Evolutionary conservation across 2,113 vertebrate species (phyloP).

Genomic region (Odontesthes bonariensis): DNA sequence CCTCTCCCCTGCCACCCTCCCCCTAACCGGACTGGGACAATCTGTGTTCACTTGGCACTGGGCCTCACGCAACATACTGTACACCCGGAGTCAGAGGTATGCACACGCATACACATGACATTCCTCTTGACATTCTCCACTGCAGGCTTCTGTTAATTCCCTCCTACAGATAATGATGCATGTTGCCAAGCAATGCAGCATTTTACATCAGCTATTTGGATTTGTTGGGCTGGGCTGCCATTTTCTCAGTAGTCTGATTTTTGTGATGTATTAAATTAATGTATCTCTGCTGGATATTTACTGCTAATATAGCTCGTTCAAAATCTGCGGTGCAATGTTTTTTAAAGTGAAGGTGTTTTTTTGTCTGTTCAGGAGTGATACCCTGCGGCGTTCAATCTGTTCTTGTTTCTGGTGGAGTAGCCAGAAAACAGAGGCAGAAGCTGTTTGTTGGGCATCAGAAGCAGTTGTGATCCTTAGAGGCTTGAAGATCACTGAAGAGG

Average conservation of each 20-base stretch:
- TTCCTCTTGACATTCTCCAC: conserved; percentile 49
- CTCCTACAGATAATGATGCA: conserved; percentile 61
- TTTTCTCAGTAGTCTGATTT: conserved; percentile 3
- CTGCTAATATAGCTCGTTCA: not conserved
- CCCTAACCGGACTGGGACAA: conserved; percentile 45
- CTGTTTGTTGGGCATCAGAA: conserved; percentile 50
- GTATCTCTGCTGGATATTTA: not conserved
- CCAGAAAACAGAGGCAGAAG: conserved; percentile 35
- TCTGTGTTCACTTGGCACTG: conserved; percentile 67
- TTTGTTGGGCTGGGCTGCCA: not conserved
- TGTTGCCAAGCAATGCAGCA: conserved; percentile 67
- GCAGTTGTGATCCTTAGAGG: conserved; percentile 45
- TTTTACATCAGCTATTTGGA: conserved; percentile 61
- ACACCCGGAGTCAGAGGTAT: conserved; percentile 20
- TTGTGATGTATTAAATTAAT: not conserved
- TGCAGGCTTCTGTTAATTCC: conserved; percentile 63
- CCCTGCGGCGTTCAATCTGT: conserved; percentile 25
- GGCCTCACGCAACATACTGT: conserved; percentile 38
- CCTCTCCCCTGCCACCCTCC: conserved; percentile 36
- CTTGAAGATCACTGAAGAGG: conserved; percentile 41
- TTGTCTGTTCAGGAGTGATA: not conserved
- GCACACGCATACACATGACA: conserved; percentile 33
- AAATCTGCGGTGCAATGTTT: conserved; percentile 8
- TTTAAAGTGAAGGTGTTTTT: not conserved
- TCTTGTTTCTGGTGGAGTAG: conserved; percentile 30